Conservation (phyloP, 2,888 invertebrate species). For the Hypsopygia costalis region DNA sequence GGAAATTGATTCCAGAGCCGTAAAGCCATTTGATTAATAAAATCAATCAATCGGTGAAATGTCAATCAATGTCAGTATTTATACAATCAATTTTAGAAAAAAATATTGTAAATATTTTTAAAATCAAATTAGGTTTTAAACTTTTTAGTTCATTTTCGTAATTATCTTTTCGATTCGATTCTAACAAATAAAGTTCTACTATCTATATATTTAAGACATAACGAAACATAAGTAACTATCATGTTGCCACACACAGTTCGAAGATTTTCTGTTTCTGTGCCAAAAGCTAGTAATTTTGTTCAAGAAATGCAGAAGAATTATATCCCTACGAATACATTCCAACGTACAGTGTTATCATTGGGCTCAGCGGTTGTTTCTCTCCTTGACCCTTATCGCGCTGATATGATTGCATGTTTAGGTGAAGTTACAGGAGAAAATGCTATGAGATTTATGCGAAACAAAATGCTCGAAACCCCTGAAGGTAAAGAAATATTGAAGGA, state of each 20-base stretch:
- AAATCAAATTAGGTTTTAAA: too few species aligned
- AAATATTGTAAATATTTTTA: too few species aligned
- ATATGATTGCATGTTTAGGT: constrained; percentile 97
- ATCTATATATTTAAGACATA: too few species aligned
- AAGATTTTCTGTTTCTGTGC: constrained; percentile 27
- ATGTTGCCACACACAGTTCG: constrained; percentile 32
- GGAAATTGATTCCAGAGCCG: too few species aligned
- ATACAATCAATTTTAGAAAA: too few species aligned
- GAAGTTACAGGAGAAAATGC: constrained; percentile 92
- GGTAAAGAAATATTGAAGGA: constrained; percentile 88
- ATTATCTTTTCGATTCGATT: too few species aligned
- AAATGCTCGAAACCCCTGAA: constrained; percentile 89
- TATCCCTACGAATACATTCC: constrained; percentile 84
- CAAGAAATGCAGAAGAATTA: constrained; percentile 83
- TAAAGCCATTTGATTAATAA: too few species aligned
- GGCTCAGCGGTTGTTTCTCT: constrained; percentile 94
- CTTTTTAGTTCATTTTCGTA: too few species aligned
- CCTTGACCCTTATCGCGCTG: constrained; percentile 88
- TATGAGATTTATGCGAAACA: constrained; percentile 84
- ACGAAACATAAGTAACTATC: too few species aligned
- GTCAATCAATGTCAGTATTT: too few species aligned
- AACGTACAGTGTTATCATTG: constrained; percentile 87
- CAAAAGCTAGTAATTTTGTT: constrained; percentile 67
- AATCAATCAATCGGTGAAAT: too few species aligned
- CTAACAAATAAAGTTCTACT: too few species aligned